Base-by-base conservation (phyloP, 2,797 vertebrate species). In the Echiichthys vipera region DNA sequence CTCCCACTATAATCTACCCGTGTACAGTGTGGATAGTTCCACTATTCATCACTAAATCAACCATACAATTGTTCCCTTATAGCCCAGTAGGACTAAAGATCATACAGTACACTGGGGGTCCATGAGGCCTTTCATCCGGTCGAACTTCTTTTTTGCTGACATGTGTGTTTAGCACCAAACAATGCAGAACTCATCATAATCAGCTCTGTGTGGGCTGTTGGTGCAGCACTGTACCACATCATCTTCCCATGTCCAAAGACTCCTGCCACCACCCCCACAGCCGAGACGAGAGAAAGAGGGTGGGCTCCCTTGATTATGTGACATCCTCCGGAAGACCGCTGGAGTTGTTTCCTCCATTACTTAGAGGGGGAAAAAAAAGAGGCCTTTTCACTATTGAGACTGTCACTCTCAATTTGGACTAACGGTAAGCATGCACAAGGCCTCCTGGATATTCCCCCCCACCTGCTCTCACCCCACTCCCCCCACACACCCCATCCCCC, bases 321-420 rank as follows among this genome's bases (percentile, higher is more conserved):
- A 96, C 96, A 96, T 96, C 96, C 96, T 97, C 96, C 96, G 96
- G 97, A 98, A 98, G 95, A 95, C 93, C 89, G 94, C 95, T 95
- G 92, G 93, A 96, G 94, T 97, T 96, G 95, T 97, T 98, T 98
- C 96, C 96, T 97, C 95, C 95, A 95, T 97, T 97, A 96, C 96
- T 97, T 96, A 95, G 94, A 94, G 64, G 45, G 68, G 63, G 93
- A 93, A 59, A 82, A 78, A 82, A 78, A 78, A 80, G 96, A 95
- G 95, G 95, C 95, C 95, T 96, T 97, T 96, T 97, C 95, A 96
- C 96, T 96, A 97, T 97, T 97, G 96, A 96, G 96, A 96, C 96
- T 97, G 97, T 97, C 97, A 97, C 94, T 96, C 96, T 96, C 96
- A 97, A 98, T 98, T 98, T 97, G 93, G 95, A 93, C 94, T 96